phyloP scores from a whole-genome alignment of 2,888 invertebrate genomes.

The Sialis fuliginosa region DNA sequence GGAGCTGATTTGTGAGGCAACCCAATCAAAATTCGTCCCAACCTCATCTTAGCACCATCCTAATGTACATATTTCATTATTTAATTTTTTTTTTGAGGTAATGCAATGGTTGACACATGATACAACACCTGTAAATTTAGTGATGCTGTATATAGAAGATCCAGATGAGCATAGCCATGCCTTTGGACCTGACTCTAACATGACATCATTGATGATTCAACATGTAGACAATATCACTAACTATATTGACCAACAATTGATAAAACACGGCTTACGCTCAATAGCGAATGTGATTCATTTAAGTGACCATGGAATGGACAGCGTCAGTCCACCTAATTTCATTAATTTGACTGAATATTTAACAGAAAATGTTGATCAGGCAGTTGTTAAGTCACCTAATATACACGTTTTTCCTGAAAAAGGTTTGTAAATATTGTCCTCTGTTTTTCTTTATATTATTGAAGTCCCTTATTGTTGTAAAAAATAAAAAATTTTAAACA shows the following conservation, averaged over 20 bases:
- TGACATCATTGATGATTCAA: conserved; percentile 22
- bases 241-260: conserved; percentile 35
- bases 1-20: no score
- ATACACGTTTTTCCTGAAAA: conserved; percentile 38
- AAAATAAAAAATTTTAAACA: no score
- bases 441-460: no score
- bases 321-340: conserved; percentile 31
- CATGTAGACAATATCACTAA: conserved; percentile 33
- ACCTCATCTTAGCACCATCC: no score
- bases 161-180: conserved; percentile 47
- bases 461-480: no score
- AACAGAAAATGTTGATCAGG: conserved; percentile 26
- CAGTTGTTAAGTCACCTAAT: conserved; percentile 35
- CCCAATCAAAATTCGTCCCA: no score
- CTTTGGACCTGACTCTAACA: conserved; percentile 32
- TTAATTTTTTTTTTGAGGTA: conserved; percentile 17
- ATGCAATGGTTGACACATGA: conserved; percentile 39
- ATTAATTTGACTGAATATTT: conserved; percentile 36
- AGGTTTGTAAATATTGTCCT: conserved; percentile 21
- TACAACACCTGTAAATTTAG: conserved; percentile 43
- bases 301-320: conserved; percentile 56
- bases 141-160: conserved; percentile 49
- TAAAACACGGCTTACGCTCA: conserved; percentile 26
- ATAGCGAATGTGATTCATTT: conserved; percentile 45
- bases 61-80: no score